phyloP scores from a whole-genome alignment of 2,113 vertebrate species.

The Leuciscus idus region DNA sequence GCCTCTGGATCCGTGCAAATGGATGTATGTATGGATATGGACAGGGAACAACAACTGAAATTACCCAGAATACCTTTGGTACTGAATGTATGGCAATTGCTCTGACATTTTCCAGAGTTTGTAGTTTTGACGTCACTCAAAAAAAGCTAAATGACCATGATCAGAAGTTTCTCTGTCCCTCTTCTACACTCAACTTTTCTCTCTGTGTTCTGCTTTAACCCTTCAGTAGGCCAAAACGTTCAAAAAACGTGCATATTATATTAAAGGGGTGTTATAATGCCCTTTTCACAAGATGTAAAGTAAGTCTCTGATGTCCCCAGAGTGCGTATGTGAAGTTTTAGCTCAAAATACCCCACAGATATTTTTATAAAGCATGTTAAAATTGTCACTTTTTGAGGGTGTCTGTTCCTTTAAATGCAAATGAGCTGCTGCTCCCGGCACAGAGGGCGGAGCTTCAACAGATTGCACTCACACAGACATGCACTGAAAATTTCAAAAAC shows the following conservation, averaged over 20 bases:
- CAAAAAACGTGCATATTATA: too few species aligned
- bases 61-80: slow-evolving; percentile 54
- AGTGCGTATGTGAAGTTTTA: too few species aligned
- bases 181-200: slow-evolving; percentile 22
- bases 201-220: slow-evolving; percentile 11
- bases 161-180: slow-evolving; percentile 28
- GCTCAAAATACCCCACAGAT: too few species aligned
- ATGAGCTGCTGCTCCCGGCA: too few species aligned
- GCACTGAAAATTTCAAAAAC: too few species aligned
- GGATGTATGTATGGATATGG: slow-evolving; percentile 48
- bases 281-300: too few species aligned
- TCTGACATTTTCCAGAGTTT: slow-evolving; percentile 60
- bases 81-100: slow-evolving; percentile 59
- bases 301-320: too few species aligned
- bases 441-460: too few species aligned
- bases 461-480: too few species aligned
- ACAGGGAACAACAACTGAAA: slow-evolving; percentile 40
- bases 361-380: too few species aligned
- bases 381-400: too few species aligned
- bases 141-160: slow-evolving; percentile 53
- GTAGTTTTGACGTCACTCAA: slow-evolving; percentile 52
- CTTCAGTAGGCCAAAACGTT: background rate
- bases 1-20: slow-evolving; percentile 34
- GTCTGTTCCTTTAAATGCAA: too few species aligned
- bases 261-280: background rate